Conservation (phyloP, 2,113 vertebrate species). For the Fukomys damarensis region DNA sequence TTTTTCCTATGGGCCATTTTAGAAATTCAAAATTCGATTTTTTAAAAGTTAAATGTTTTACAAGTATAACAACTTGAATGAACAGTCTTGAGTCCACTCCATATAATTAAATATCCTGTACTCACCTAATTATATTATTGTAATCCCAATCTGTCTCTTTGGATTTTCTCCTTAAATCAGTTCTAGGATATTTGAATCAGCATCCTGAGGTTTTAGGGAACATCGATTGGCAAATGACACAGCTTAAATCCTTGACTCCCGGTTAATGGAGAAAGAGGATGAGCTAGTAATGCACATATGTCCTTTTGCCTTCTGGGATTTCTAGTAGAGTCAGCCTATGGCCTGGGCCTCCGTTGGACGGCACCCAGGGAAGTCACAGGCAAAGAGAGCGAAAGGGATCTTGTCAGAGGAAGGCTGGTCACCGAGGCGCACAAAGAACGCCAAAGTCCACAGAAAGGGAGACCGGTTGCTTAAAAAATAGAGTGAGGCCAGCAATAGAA, state of each 20-base stretch:
- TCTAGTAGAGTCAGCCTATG: not conserved
- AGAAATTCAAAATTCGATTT: not conserved
- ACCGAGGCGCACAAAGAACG: not conserved
- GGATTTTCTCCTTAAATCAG: not conserved
- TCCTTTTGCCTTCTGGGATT: not conserved
- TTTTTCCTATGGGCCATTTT: not conserved
- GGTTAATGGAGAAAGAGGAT: not conserved
- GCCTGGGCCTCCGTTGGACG: not conserved
- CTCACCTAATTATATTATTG: not conserved
- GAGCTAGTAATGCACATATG: not conserved
- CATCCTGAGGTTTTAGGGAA: not conserved
- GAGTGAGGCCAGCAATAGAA: not conserved
- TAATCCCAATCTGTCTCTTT: not conserved
- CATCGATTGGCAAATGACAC: not conserved
- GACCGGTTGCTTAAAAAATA: not conserved
- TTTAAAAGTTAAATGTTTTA: conserved; percentile 41
- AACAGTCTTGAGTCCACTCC: not conserved
- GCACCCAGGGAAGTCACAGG: not conserved
- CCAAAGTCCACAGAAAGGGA: not conserved
- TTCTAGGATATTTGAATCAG: not conserved
- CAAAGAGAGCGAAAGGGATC: not conserved
- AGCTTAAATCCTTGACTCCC: not conserved
- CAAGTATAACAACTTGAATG: not conserved
- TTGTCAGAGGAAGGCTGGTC: not conserved
- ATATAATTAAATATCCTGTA: not conserved